Evolutionary conservation across 2,888 invertebrate genomes (phyloP), one percentile per base, ranked within the genome.

Genomic region (Gisinianus flammeolus): DNA sequence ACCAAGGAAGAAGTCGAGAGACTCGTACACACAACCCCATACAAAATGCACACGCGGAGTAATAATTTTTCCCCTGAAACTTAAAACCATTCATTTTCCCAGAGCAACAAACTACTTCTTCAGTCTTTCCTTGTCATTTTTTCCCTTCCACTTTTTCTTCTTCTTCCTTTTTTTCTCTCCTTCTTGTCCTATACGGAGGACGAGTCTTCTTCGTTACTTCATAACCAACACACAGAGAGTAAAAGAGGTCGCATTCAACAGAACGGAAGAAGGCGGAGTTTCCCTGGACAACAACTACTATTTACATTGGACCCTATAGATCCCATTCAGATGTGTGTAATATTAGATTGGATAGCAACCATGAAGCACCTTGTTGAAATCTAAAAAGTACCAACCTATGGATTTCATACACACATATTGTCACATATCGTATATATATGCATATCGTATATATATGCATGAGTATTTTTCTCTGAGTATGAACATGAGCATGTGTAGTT

Each of bases 31-130:
- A 54, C 73, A 26, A 12, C 4, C 24, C 24, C 62, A 62, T 16
- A 62, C 58, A n/a, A 6, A n/a, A 31, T n/a, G 52, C 24, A 33
- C 56, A 71, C 64, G 64, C 76, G 73, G 76, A 68, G 76, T 69
- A 76, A 78, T 78, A 76, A 78, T 80, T 77, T 77, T 74, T 69
- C 76, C 76, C 73, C 68, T 76, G 80, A 77, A 80, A 80, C 66
- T 69, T 74, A 76, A 80, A 64, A 74, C 80, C 78, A 79, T 79
- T 74, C 79, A 70, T 68, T 77, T 75, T 70, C 56, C 69, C 70
- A 58, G 70, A 58, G 58, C 62, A 62, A 62, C 62, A 62, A 62
- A 62, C 62, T 62, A 26, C 62, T 62, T 26, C 26, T 62, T 62
- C 26, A 66, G 62, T 62, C 62, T 6, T 62, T 6, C 22, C 24